Conservation (phyloP, 2,888 invertebrate genomes). For the Merodon equestris region DNA sequence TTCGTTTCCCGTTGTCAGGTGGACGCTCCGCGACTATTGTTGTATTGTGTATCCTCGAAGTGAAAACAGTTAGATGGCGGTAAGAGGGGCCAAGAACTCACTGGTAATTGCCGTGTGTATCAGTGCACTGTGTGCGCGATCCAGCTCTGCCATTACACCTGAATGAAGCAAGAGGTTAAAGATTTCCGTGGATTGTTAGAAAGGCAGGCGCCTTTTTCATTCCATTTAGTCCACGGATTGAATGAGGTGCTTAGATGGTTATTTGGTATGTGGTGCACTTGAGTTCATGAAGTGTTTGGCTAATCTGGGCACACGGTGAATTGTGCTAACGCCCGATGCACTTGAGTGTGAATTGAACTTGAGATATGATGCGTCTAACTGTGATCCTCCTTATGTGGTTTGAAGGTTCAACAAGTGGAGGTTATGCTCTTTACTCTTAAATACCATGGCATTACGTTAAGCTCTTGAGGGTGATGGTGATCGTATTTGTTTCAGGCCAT, state of each 20-base stretch:
- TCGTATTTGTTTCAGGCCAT: too few species aligned
- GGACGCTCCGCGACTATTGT: neutral
- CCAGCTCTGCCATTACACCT: slow-evolving; percentile 55
- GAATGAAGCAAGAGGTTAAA: slow-evolving; percentile 62
- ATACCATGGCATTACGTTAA: too few species aligned
- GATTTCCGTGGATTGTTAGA: slow-evolving; percentile 54
- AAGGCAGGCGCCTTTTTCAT: slow-evolving; percentile 26
- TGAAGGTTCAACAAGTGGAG: too few species aligned
- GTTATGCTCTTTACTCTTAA: too few species aligned
- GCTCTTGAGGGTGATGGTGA: too few species aligned
- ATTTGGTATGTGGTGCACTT: slow-evolving; percentile 48
- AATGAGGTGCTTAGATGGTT: slow-evolving; percentile 42
- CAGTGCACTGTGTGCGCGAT: slow-evolving; percentile 39
- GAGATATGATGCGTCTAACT: too few species aligned
- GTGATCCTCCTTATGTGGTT: too few species aligned
- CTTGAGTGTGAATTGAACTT: too few species aligned
- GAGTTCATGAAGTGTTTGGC: slow-evolving; percentile 53
- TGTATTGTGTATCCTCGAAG: too few species aligned
- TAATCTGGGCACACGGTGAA: slow-evolving; percentile 24
- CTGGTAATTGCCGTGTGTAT: slow-evolving; percentile 50
- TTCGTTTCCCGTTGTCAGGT: slow-evolving; percentile 13
- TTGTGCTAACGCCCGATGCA: slow-evolving; percentile 38
- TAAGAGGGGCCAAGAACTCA: slow-evolving; percentile 46
- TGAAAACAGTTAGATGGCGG: slow-evolving; percentile 56
- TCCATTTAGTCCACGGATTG: slow-evolving; percentile 33